phyloP scores from a whole-genome alignment of 2,113 vertebrate genomes.

The Pteronura brasiliensis region DNA sequence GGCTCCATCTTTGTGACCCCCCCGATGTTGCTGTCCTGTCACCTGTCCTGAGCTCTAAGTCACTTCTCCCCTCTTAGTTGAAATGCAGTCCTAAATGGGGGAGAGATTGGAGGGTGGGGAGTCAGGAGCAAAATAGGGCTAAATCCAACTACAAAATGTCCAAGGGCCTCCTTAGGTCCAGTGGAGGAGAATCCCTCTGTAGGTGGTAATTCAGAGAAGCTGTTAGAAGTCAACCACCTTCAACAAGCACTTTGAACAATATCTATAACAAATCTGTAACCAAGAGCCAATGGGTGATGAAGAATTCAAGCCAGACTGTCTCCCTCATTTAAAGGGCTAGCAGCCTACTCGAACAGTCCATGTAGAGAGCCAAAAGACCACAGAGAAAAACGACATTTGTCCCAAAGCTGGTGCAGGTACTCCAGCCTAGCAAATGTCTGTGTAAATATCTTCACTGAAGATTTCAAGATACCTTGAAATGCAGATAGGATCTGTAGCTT shows the following conservation, averaged over 20 bases:
- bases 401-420: neutral
- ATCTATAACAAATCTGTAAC: neutral
- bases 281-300: neutral
- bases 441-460: neutral
- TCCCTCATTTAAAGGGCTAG: neutral
- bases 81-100: neutral
- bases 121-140: neutral
- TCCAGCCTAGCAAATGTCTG: neutral
- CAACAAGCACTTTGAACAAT: neutral
- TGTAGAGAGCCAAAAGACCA: neutral
- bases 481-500: neutral
- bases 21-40: neutral
- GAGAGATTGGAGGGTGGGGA: neutral
- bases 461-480: neutral
- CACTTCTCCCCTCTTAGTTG: neutral
- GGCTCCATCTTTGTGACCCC: accelerated
- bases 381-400: neutral
- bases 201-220: neutral
- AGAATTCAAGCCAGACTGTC: neutral
- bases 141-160: neutral
- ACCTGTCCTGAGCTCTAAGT: neutral
- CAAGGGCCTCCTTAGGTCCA: neutral
- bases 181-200: neutral
- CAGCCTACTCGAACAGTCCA: neutral
- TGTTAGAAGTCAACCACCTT: too few relatives aligned